A percentile compares a stretch with the other conserved stretches of the same genome.
Evolutionary conservation across 1,140 invertebrate genomes (phyloP).

Genomic region (Sycobia sp.): DNA sequence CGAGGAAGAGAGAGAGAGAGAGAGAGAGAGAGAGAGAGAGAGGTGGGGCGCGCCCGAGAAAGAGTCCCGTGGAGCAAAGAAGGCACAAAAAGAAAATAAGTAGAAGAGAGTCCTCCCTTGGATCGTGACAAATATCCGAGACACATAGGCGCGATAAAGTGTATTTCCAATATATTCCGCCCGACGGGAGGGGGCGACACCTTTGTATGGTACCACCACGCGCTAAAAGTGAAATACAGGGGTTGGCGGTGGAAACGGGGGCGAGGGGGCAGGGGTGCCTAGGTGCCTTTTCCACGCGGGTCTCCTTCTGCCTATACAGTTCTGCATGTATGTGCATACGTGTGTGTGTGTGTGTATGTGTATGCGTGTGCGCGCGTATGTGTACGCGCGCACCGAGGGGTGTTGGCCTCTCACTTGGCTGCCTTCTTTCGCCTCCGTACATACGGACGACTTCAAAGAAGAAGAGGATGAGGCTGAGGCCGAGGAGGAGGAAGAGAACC

Average conservation of each 20-base stretch:
- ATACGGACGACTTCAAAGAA: constrained; percentile 49
- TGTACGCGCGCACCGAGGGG: constrained; percentile 32
- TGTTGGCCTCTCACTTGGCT: constrained; percentile 44
- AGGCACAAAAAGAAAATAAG: constrained; percentile 9
- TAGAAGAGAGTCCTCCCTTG: background rate
- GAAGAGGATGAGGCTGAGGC: constrained; percentile 3
- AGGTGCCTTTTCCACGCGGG: background rate
- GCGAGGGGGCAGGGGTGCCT: background rate
- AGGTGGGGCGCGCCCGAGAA: background rate
- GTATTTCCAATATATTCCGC: constrained; percentile 21
- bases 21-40: too few species aligned
- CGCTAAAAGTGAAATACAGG: too few species aligned
- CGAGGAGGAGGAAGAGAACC: constrained; percentile 26
- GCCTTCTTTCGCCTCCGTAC: constrained; percentile 30
- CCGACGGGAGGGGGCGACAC: constrained; percentile 31
- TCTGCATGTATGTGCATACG: too few species aligned
- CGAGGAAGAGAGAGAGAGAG: too few species aligned
- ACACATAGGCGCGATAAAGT: constrained; percentile 21
- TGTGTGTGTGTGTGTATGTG: too few species aligned
- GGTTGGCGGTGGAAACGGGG: too few species aligned
- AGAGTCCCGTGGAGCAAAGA: too few species aligned
- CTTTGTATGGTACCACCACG: constrained; percentile 42
- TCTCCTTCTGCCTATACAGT: background rate
- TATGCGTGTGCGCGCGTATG: background rate
- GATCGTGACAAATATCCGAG: constrained; percentile 19